Evolutionary conservation across 2,888 invertebrate species (phyloP), one percentile per base, ranked within the genome.

Genomic region (Mimas tiliae): DNA sequence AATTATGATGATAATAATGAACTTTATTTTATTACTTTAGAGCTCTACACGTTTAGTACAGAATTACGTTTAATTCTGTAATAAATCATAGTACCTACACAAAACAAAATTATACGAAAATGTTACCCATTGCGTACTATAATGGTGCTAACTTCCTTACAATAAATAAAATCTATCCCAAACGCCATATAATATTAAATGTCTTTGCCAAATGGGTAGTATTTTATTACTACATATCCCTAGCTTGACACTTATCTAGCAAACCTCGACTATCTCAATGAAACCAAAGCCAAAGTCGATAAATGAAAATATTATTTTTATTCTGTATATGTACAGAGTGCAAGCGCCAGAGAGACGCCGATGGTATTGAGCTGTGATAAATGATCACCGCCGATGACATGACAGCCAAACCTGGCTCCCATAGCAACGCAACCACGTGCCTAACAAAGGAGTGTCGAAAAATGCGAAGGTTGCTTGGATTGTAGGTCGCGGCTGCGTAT

Each of bases 321-420:
- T 71, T 73, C 74, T 74, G 77, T 77, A 74, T 75, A 76, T 63
- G 70, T 74, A 72, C 70, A 71, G 74, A 73, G 68, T 82, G 83
- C 83, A 82, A 89, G 89, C 92, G 92, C 91, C 93, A 90, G 81
- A 74, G 81, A 86, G 93, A 88, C 93, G 93, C 91, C 90, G 87
- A 87, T 84, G 86, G 90, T 91, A 91, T 92, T 90, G 91, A 90
- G 88, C 81, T 80, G 91, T 93, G 93, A 93, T 93, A 89, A 93
- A 93, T 91, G 91, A 85, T 82, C 78, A 73, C 76, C 74, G 84
- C 82, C 87, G 85, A 87, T 91, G 93, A 91, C 93, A 89, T 87
- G 91, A 89, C 92, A 88, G 90, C 84, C 89, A 85, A 89, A 90
- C 90, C 91, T 89, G 88, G 81, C 84, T 85, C 84, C 82, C 78